phyloP scores from a whole-genome alignment of 2,797 vertebrate species.

The Rhinichthys osculus region DNA sequence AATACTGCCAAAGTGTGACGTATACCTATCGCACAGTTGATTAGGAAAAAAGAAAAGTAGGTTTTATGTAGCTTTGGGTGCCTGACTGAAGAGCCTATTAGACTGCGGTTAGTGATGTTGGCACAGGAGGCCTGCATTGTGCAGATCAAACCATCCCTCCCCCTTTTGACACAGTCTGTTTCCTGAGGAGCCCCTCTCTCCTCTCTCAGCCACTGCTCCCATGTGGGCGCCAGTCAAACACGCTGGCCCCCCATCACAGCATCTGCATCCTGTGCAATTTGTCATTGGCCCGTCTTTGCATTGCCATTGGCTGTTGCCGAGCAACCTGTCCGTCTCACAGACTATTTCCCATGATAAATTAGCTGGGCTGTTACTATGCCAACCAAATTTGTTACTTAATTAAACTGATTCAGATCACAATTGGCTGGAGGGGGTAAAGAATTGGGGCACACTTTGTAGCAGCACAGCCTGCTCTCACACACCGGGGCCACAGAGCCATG shows the following conservation, averaged over 20 bases:
- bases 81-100: conserved; percentile 58
- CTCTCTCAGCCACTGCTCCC: conserved; percentile 46
- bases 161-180: conserved; percentile 59
- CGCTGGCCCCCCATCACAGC: conserved; percentile 76
- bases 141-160: conserved; percentile 43
- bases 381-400: conserved; percentile 97
- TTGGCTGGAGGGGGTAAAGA: conserved; percentile 81
- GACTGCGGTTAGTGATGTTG: conserved; percentile 60
- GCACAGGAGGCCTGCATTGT: conserved; percentile 61
- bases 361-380: conserved; percentile 93
- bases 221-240: conserved; percentile 72
- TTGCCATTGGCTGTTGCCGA: conserved; percentile 90
- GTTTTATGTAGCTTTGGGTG: conserved; percentile 55
- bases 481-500: not conserved
- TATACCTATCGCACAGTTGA: conserved; percentile 51
- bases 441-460: conserved; percentile 69
- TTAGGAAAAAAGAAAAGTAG: conserved; percentile 56
- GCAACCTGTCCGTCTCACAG: conserved; percentile 89
- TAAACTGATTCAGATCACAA: conserved; percentile 92
- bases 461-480: conserved; percentile 12
- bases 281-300: conserved; percentile 81
- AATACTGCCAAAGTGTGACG: conserved; percentile 36
- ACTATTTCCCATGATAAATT: conserved; percentile 94
- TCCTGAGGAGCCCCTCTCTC: conserved; percentile 59
- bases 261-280: conserved; percentile 86